Conservation (phyloP, 2,888 invertebrate genomes). For the Heliconius aoede region DNA sequence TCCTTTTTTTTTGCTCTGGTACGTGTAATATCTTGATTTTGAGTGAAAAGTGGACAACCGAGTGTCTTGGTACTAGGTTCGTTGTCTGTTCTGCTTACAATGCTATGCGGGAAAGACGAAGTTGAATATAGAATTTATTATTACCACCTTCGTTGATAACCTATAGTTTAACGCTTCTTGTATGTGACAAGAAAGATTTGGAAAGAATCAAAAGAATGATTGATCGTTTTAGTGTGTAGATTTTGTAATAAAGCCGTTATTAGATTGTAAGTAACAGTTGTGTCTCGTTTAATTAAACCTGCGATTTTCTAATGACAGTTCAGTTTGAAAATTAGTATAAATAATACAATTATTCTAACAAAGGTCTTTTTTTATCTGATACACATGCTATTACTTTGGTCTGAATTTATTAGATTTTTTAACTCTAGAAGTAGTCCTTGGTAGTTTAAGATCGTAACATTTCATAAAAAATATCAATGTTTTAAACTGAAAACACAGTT, state of each 20-base stretch:
- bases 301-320: background rate
- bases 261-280: slow-evolving; percentile 5
- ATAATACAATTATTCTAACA: too few species aligned
- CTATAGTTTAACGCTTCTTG: background rate
- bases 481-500: background rate
- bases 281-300: background rate
- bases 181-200: background rate
- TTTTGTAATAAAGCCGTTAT: background rate
- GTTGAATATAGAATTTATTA: slow-evolving; percentile 3
- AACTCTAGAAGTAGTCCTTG: too few species aligned
- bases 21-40: background rate
- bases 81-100: background rate
- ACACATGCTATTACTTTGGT: too few species aligned
- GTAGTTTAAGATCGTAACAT: too few species aligned
- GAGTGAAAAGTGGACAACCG: background rate
- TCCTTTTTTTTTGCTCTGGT: background rate
- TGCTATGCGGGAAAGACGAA: background rate
- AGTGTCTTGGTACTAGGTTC: background rate
- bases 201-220: background rate
- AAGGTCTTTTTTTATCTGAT: too few species aligned
- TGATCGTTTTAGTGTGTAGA: background rate
- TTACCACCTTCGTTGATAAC: background rate
- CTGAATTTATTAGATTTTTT: too few species aligned
- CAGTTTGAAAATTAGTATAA: background rate
- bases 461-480: too few species aligned